These are phyloP conservation scores for Geotrupes spiniger DNA, from an alignment of 2,888 invertebrate species.

Conservation along the genomic window DNA sequence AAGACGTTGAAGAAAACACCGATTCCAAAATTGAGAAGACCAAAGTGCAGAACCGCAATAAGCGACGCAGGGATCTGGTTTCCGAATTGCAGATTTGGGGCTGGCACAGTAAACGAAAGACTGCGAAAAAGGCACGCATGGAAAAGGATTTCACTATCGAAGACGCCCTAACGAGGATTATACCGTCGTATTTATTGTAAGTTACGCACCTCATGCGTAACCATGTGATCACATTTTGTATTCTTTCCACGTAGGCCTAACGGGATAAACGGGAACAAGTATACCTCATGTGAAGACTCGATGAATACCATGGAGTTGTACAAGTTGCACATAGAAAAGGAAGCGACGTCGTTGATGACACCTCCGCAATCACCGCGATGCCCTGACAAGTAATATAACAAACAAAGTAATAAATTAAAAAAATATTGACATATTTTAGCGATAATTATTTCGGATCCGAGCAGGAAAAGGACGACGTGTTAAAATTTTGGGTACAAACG, in stretches of 20 bases:
- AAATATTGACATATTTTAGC: slow-evolving; percentile 2
- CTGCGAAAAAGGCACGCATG: slow-evolving; percentile 56
- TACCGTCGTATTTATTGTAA: slow-evolving; percentile 60
- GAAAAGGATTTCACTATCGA: slow-evolving; percentile 63
- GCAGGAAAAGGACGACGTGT: slow-evolving; percentile 62
- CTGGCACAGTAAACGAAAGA: slow-evolving; percentile 66
- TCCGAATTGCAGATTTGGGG: slow-evolving; percentile 75
- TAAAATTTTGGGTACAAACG: slow-evolving; percentile 60
- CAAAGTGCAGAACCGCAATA: slow-evolving; percentile 38
- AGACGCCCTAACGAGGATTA: slow-evolving; percentile 65
- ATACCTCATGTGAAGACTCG: slow-evolving; percentile 52
- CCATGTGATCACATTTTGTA: too few relatives aligned
- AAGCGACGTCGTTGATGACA: slow-evolving; percentile 36
- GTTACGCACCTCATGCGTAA: too few relatives aligned
- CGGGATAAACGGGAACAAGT: slow-evolving; percentile 27
- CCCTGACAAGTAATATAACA: slow-evolving; percentile 11
- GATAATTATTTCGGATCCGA: slow-evolving; percentile 63
- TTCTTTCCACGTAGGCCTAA: too few relatives aligned
- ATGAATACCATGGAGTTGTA: slow-evolving; percentile 63
- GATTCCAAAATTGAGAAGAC: slow-evolving; percentile 38
- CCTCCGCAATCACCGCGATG: slow-evolving; percentile 37
- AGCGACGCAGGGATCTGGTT: slow-evolving; percentile 70
- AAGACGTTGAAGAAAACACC: slow-evolving; percentile 43
- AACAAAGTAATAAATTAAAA: neutral
- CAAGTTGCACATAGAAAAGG: slow-evolving; percentile 58